Base-by-base conservation (phyloP, 2,888 invertebrate species). In the Cantharis rufa region DNA sequence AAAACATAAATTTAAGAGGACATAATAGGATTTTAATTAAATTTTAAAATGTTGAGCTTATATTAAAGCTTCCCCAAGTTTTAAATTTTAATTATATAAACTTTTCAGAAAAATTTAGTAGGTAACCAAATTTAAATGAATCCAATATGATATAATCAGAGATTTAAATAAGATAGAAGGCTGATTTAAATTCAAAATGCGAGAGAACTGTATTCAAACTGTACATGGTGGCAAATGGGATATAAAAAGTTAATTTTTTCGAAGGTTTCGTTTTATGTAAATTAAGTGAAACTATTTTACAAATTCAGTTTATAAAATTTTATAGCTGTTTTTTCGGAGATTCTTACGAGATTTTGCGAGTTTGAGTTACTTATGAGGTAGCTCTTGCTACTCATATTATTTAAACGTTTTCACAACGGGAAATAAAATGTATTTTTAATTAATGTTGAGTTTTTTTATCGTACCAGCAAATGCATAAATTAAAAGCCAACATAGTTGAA, bases 381-480 rank as follows among this genome's bases (percentile, higher is more conserved):
- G 64, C 64, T 15, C 13, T 66, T 66, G 63, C 18, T 18, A 24
- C 16, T 66, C 24, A 66, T 66, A 66, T 66, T 48, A 48, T 48
- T 48, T 21, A 66, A 66, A 66, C 64, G 64, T 66, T 66, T 21
- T 24, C 64, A 66, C 64, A 66, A 66, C 64, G 64, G 64, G 64
- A 66, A 66, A 66, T 66, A 66, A 66, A 66, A 21, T 21, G 64
- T 66, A 66, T 66, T 66, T 66, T 66, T 66, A 66, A 66, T 66
- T 66, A 66, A 66, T 21, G 64, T 66, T 66, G 18, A 21, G 24
- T 66, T 66, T 66, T 66, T 66, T 66, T 66, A 21, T 66, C 64
- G 64, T 66, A 66, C 64, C 64, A 21, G n/a, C 64, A 13, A 66
- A 66, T 66, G 24, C 64, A 66, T 66, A 66, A 64, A 66, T 66